phyloP scores from a whole-genome alignment of 2,888 invertebrate genomes.

The Cecidostiba fungosa region DNA sequence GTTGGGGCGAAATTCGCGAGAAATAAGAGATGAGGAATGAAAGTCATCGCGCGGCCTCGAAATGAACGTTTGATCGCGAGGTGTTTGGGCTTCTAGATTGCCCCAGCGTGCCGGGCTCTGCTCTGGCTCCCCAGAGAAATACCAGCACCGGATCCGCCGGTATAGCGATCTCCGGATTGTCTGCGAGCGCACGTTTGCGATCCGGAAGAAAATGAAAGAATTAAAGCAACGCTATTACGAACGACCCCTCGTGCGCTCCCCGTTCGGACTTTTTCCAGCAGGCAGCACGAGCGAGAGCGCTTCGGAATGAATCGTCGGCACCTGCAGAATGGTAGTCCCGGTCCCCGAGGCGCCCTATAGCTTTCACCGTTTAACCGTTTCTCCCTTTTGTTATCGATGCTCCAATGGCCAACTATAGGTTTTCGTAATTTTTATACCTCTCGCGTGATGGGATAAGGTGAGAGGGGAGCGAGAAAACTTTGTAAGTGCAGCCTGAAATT shows the following conservation, averaged over 20 bases:
- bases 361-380: slow-evolving; percentile 32
- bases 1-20: not conserved
- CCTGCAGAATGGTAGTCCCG: slow-evolving; percentile 29
- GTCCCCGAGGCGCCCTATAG: slow-evolving; percentile 31
- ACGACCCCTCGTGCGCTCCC: slow-evolving; percentile 8
- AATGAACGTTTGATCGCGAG: slow-evolving; percentile 46
- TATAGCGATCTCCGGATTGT: slow-evolving; percentile 68
- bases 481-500: not conserved
- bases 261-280: slow-evolving; percentile 1
- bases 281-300: not conserved
- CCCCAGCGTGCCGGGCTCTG: not conserved
- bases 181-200: slow-evolving; percentile 56
- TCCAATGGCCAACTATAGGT: not conserved
- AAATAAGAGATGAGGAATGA: slow-evolving; percentile 32
- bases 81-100: slow-evolving; percentile 38
- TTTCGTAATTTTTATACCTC: slow-evolving; percentile 6
- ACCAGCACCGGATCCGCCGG: slow-evolving; percentile 43
- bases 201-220: slow-evolving; percentile 64
- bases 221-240: slow-evolving; percentile 65
- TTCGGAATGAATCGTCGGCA: slow-evolving; percentile 50
- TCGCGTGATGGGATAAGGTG: not conserved
- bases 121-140: slow-evolving; percentile 68
- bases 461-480: not conserved
- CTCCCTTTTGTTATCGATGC: slow-evolving; percentile 30
- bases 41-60: slow-evolving; percentile 37